phyloP scores from a whole-genome alignment of 2,888 invertebrate species.

The Lepidochrysops patricia region DNA sequence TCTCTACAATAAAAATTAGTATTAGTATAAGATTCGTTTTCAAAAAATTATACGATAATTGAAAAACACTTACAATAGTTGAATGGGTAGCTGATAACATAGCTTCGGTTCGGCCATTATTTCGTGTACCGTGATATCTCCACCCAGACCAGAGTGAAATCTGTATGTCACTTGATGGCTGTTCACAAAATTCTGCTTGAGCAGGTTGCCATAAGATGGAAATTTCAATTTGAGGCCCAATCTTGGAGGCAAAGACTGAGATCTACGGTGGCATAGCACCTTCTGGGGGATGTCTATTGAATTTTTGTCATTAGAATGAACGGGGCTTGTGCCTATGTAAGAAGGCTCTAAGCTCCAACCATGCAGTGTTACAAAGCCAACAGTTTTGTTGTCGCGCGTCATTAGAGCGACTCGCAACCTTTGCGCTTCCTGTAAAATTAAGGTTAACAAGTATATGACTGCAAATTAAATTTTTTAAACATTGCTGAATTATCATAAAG shows the following conservation, averaged over 20 bases:
- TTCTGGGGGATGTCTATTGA: constrained; percentile 56
- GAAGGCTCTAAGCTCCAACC: constrained; percentile 90
- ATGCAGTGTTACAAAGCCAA: constrained; percentile 88
- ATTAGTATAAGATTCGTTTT: background rate
- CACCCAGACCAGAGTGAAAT: constrained; percentile 92
- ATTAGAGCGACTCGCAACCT: constrained; percentile 76
- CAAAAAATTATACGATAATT: background rate
- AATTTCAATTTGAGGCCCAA: constrained; percentile 87
- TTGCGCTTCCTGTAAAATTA: constrained; percentile 57
- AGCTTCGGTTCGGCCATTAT: constrained; percentile 92
- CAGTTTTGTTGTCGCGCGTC: constrained; percentile 78
- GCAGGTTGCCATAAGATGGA: constrained; percentile 82
- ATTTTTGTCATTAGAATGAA: constrained; percentile 71
- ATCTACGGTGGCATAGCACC: constrained; percentile 74
- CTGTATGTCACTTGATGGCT: constrained; percentile 84
- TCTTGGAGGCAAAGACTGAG: constrained; percentile 89
- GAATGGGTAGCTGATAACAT: constrained; percentile 89
- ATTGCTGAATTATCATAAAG: no score
- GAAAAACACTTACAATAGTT: constrained; percentile 82
- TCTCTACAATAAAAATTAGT: constrained; percentile 68
- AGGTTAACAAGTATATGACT: background rate
- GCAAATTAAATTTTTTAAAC: no score
- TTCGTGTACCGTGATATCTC: constrained; percentile 94
- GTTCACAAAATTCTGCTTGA: constrained; percentile 83
- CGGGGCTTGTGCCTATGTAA: constrained; percentile 80